Evolutionary conservation across 2,888 invertebrate genomes (phyloP), one percentile per base, ranked within the genome.

Genomic region (Athalia rosae): DNA sequence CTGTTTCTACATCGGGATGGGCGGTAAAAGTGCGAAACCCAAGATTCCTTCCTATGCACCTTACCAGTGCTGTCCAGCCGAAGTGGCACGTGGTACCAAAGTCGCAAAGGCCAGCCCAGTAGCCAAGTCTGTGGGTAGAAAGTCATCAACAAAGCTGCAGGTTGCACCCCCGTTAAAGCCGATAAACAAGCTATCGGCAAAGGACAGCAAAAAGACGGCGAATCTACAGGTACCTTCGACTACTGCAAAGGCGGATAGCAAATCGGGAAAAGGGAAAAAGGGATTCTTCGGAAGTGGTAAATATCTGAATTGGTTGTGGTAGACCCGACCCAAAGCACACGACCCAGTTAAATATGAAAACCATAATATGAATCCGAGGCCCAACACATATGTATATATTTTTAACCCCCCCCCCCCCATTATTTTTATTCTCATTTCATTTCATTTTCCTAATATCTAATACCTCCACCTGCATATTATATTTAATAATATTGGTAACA

Each of bases 1-100:
- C 94, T 97, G 97, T 95, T 96, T 97, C 96, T 96, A 96, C 95
- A 95, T 97, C 93, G 97, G 96, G 93, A 94, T 97, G 94, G 96
- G 96, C 92, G 95, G 95, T 92, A 95, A 95, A 92, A 93, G 92
- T 91, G 93, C 93, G 89, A 92, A 94, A 91, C 94, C 94, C 91
- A 93, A 93, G 91, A 92, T 93, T 91, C 93, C 95, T 88, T 91
- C 93, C 91, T 96, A 95, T 92, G 95, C 95, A 94, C 95, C 96
- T 90, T 97, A 95, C 94, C 96, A 96, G 93, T 96, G 96, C 94
- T 97, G 96, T 93, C 96, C 96, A 91, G 94, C 94, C 91, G 95
- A 95, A 93, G 93, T 94, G 91, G 93, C 93, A 90, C 94, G 93
- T 90, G 93, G 94, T 89, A 94, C 95, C 87, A 95, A 95, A 93